These are phyloP conservation scores for Mungos mungo DNA, from an alignment of 2,113 vertebrate genomes.

Conservation along the genomic window DNA sequence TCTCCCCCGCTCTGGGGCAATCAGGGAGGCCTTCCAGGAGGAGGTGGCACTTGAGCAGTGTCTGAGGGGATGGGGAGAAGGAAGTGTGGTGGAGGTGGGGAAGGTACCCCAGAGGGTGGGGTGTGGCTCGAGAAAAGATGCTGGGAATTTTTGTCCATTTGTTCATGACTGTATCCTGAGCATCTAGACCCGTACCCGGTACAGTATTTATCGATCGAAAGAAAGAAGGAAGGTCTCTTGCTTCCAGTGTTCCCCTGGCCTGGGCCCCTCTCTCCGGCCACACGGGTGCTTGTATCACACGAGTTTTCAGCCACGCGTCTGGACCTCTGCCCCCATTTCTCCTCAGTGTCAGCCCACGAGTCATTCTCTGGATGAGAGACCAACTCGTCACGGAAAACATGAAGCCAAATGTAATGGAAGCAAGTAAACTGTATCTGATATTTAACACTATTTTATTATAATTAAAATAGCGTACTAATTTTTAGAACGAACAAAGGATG, in stretches of 20 bases:
- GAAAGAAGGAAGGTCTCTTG: background rate
- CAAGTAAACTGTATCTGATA: background rate
- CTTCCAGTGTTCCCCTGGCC: background rate
- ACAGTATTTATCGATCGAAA: background rate
- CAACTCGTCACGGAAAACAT: background rate
- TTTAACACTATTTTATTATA: background rate
- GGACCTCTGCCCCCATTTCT: background rate
- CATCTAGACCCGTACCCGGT: background rate
- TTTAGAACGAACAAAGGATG: background rate
- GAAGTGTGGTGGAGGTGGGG: background rate
- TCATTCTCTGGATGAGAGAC: background rate
- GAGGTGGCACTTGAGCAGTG: background rate
- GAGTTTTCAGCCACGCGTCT: accelerated
- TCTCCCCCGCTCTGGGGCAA: accelerated
- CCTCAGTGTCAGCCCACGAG: accelerated
- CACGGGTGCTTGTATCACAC: background rate
- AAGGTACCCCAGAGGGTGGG: background rate
- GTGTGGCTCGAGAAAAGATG: background rate
- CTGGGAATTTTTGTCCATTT: background rate
- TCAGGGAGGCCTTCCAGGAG: background rate
- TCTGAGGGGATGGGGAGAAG: background rate
- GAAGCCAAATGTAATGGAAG: background rate
- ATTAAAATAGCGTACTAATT: background rate
- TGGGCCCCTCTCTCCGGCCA: background rate
- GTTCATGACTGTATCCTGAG: background rate